These are phyloP conservation scores for Digitonthophagus gazella DNA, from an alignment of 2,888 invertebrate genomes.

Conservation along the genomic window DNA sequence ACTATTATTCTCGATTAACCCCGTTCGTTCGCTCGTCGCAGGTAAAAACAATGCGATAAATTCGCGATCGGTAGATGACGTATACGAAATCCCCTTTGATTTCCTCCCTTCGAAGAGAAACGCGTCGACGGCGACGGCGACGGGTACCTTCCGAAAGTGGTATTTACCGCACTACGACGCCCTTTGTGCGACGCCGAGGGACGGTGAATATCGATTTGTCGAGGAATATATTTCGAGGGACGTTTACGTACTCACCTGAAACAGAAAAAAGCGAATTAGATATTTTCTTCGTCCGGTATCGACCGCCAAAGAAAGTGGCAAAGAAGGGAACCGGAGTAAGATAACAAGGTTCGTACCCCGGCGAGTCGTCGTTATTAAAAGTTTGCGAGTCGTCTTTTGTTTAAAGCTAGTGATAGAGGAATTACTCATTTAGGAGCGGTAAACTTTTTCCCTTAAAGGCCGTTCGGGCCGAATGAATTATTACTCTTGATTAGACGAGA, in stretches of 20 bases:
- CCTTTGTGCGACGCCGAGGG: neutral
- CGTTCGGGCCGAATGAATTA: slow-evolving; percentile 1
- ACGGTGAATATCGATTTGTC: neutral
- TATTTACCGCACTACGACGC: neutral
- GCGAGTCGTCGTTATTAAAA: slow-evolving; percentile 5
- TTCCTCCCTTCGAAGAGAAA: neutral
- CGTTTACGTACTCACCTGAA: neutral
- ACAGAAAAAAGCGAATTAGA: neutral
- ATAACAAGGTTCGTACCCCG: slow-evolving; percentile 9
- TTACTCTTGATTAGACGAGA: neutral
- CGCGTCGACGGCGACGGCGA: neutral
- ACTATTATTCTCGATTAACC: slow-evolving; percentile 13
- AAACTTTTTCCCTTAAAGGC: neutral
- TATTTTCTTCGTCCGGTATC: neutral
- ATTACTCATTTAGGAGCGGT: slow-evolving; percentile 6
- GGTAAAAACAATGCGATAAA: slow-evolving; percentile 15
- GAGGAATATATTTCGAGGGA: neutral
- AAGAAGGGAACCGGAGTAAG: neutral
- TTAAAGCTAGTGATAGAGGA: slow-evolving; percentile 8
- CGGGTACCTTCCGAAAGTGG: neutral
- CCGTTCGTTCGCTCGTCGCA: slow-evolving; percentile 3
- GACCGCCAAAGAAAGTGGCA: neutral
- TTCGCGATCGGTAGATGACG: neutral
- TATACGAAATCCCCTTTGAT: slow-evolving; percentile 1
- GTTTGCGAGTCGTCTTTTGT: slow-evolving; percentile 3